Evolutionary conservation across 2,797 vertebrate species (phyloP).

Genomic region (Lates japonicus): DNA sequence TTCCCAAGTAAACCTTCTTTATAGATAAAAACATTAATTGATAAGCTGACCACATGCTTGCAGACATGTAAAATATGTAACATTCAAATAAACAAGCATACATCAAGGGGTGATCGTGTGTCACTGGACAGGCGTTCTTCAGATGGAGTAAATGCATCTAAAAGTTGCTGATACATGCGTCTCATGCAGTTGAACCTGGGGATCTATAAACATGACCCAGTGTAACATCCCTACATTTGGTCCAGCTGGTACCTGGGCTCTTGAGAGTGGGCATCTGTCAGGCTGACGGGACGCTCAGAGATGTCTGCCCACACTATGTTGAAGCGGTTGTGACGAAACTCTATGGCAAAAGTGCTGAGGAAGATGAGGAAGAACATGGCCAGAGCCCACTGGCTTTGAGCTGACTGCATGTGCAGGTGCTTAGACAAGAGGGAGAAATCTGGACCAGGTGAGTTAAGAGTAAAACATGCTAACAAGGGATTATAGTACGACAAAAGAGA

Average conservation of each 20-base stretch:
- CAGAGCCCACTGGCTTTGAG: slow-evolving; percentile 92
- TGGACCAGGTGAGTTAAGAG: slow-evolving; percentile 63
- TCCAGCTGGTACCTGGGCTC: slow-evolving; percentile 65
- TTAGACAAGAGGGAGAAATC: slow-evolving; percentile 87
- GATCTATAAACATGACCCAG: slow-evolving; percentile 41
- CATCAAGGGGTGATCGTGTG: no score
- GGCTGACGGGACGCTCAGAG: not conserved
- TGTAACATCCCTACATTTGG: slow-evolving; percentile 37
- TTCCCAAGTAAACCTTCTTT: no score
- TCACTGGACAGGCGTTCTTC: no score
- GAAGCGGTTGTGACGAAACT: slow-evolving; percentile 92
- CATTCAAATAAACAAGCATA: not conserved
- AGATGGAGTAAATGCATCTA: not conserved
- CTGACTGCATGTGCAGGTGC: slow-evolving; percentile 86
- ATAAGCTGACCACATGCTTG: not conserved
- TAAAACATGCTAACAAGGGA: slow-evolving; percentile 4
- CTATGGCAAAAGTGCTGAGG: slow-evolving; percentile 89
- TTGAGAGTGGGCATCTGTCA: slow-evolving; percentile 81
- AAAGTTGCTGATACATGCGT: not conserved
- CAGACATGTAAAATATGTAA: not conserved
- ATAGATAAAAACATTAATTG: no score
- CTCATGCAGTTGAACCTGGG: not conserved
- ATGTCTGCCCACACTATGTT: slow-evolving; percentile 86
- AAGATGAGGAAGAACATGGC: slow-evolving; percentile 92
- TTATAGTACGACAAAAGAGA: not conserved